These are phyloP conservation scores for Platorchestia sp. DNA, from an alignment of 1,140 invertebrate species.

Conservation along the genomic window DNA sequence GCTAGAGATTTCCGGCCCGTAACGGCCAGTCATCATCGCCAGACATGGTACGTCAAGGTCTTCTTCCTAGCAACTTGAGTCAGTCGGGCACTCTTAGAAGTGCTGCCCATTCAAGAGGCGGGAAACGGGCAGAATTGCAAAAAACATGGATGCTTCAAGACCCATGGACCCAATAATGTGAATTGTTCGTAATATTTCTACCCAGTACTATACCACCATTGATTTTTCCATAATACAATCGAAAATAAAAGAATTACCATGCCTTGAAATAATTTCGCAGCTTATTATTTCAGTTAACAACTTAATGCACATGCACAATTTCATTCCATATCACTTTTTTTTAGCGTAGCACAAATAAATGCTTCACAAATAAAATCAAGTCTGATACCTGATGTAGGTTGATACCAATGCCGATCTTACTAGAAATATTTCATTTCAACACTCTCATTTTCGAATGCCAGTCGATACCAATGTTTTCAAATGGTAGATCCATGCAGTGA, in stretches of 20 bases:
- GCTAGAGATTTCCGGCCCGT: not conserved
- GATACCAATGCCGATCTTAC: not conserved
- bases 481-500: not conserved
- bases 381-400: not conserved
- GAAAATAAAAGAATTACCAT: no score
- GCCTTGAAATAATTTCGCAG: no score
- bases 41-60: conserved; percentile 18
- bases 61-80: conserved; percentile 3
- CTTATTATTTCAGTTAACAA: no score
- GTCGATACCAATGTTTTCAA: not conserved
- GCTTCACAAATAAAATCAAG: not conserved
- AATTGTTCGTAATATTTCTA: not conserved
- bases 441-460: not conserved
- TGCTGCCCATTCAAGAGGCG: not conserved
- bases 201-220: no score
- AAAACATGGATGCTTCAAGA: not conserved
- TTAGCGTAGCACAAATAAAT: not conserved
- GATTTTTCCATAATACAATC: no score
- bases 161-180: not conserved
- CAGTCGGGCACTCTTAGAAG: conserved; percentile 4
- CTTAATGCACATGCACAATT: not conserved
- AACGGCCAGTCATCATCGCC: not conserved
- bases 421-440: not conserved
- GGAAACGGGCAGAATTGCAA: not conserved
- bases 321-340: no score